Evolutionary conservation across 2,888 invertebrate species (phyloP).

Genomic region (Leptinotarsa peninsularis): DNA sequence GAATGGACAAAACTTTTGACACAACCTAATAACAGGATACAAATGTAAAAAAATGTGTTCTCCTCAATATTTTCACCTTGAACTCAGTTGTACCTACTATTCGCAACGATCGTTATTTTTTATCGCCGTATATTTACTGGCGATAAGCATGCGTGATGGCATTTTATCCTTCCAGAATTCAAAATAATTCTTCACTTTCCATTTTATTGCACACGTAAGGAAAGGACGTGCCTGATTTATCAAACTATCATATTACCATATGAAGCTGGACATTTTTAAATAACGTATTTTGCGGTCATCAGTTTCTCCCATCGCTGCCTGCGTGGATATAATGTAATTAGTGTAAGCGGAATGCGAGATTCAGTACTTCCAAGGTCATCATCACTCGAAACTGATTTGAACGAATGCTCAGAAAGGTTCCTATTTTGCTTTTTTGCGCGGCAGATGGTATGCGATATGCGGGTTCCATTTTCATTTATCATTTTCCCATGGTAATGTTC

Average conservation of each 20-base stretch:
- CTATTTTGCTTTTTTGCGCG: neutral
- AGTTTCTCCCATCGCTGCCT: conserved; percentile 7
- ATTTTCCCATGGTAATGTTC: neutral
- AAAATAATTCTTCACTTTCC: conserved; percentile 33
- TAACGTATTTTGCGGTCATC: conserved; percentile 30
- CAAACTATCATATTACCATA: conserved; percentile 36
- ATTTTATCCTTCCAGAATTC: conserved; percentile 15
- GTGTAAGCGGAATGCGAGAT: conserved; percentile 27
- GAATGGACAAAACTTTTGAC: no score
- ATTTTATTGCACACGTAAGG: conserved; percentile 33
- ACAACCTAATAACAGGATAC: no score
- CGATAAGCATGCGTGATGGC: neutral
- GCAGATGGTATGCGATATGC: conserved; percentile 3
- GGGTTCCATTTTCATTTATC: neutral
- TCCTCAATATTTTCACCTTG: no score
- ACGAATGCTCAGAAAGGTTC: neutral
- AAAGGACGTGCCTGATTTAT: conserved; percentile 33
- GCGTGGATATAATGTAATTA: conserved; percentile 24
- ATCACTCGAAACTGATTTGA: neutral
- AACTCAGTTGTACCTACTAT: no score
- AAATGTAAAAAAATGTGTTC: no score
- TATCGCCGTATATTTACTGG: neutral
- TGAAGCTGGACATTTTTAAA: conserved; percentile 28
- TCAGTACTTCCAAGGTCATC: conserved; percentile 25
- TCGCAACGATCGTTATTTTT: neutral